A percentile compares a stretch with the other conserved stretches of the same genome.
These are phyloP conservation scores for Allacma fusca DNA, from an alignment of 2,888 invertebrate genomes.

Conservation along the genomic window DNA sequence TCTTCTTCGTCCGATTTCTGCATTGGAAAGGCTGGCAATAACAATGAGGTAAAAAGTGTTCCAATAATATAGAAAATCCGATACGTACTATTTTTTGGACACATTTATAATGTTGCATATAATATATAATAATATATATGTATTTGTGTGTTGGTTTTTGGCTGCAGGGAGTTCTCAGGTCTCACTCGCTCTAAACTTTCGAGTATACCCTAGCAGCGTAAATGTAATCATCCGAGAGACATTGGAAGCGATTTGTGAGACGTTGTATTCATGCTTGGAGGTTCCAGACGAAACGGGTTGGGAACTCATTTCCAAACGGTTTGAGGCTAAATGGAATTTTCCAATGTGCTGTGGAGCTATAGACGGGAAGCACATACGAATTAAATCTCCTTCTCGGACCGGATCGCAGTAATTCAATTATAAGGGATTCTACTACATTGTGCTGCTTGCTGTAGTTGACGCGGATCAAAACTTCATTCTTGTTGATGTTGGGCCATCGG, in stretches of 20 bases:
- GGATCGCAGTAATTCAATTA: conserved; percentile 53
- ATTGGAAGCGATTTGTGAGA: conserved; percentile 16
- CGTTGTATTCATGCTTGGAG: not conserved
- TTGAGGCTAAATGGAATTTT: conserved; percentile 51
- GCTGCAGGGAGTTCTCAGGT: conserved; percentile 29
- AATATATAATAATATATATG: too few relatives aligned
- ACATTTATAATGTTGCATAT: not conserved
- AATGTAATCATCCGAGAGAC: conserved; percentile 33
- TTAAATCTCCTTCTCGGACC: conserved; percentile 43
- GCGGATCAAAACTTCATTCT: conserved; percentile 43
- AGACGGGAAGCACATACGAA: conserved; percentile 58
- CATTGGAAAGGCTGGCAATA: not conserved
- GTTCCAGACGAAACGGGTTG: not conserved
- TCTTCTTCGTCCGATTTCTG: conserved; percentile 13
- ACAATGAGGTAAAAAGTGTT: not conserved
- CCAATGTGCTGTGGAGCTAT: conserved; percentile 51
- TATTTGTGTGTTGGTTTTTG: conserved; percentile 8
- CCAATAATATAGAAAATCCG: not conserved
- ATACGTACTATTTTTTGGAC: not conserved
- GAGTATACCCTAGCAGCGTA: conserved; percentile 36
- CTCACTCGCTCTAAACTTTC: not conserved
- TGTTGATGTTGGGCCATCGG: conserved; percentile 49
- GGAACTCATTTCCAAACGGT: conserved; percentile 20
- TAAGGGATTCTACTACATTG: conserved; percentile 48
- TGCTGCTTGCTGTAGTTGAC: conserved; percentile 45